Conservation (phyloP, 2,113 vertebrate genomes). For the Hippoglossus stenolepis region DNA sequence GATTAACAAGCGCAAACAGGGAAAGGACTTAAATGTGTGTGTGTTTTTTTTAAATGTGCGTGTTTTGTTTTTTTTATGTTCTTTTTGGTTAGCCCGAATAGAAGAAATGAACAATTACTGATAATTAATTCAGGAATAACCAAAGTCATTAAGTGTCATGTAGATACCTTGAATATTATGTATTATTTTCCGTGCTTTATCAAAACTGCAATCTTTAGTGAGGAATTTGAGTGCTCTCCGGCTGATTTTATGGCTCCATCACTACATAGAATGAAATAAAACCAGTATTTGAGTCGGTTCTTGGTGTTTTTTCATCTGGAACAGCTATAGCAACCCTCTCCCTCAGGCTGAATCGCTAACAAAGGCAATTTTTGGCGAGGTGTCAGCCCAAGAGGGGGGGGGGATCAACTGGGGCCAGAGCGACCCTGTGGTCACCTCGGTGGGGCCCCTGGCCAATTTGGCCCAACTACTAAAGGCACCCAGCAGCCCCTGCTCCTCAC, state of each 20-base stretch:
- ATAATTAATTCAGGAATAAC: no score
- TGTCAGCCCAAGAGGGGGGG: slow-evolving; percentile 31
- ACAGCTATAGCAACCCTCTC: slow-evolving; percentile 31
- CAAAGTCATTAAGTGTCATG: not conserved
- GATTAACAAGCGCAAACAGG: not conserved
- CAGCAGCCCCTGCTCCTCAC: slow-evolving; percentile 34
- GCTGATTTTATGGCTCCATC: not conserved
- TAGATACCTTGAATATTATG: not conserved
- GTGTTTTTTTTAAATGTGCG: not conserved
- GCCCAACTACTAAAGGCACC: slow-evolving; percentile 36
- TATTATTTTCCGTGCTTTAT: not conserved
- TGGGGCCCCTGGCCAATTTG: slow-evolving; percentile 48
- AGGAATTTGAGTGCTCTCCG: not conserved
- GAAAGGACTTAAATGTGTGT: not conserved
- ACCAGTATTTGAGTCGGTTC: not conserved
- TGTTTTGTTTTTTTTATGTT: not conserved
- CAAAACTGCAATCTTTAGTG: not conserved
- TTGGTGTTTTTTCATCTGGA: slow-evolving; percentile 13
- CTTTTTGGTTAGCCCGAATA: not conserved
- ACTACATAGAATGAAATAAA: not conserved
- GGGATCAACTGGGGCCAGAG: slow-evolving; percentile 62
- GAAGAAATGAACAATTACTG: no score
- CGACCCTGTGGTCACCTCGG: slow-evolving; percentile 17
- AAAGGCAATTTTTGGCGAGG: slow-evolving; percentile 35
- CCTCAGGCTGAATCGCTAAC: slow-evolving; percentile 52